Conservation (phyloP, 2,113 vertebrate genomes). For the Tragelaphus scriptus region DNA sequence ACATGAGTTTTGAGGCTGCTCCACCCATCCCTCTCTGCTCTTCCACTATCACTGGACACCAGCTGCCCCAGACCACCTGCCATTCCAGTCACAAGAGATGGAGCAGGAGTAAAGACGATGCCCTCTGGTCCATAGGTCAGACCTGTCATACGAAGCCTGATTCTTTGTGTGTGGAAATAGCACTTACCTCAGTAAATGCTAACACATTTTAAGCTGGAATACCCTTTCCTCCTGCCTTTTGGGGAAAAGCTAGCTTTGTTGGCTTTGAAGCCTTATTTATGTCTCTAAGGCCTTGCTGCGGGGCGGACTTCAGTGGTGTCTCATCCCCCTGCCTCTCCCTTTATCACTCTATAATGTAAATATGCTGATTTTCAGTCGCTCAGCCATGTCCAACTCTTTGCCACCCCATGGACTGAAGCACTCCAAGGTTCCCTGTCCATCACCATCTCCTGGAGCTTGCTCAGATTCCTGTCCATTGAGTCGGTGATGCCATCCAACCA, state of each 20-base stretch:
- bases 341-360: neutral
- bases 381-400: neutral
- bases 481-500: neutral
- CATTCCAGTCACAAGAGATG: neutral
- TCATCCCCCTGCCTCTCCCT: fast-evolving
- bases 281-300: neutral
- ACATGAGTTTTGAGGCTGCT: fast-evolving
- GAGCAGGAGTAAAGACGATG: neutral
- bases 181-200: too few relatives aligned
- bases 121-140: fast-evolving
- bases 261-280: neutral
- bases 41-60: neutral
- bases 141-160: fast-evolving
- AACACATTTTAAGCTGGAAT: neutral
- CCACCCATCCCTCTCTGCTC: neutral
- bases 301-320: fast-evolving
- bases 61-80: neutral
- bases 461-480: neutral
- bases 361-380: fast-evolving
- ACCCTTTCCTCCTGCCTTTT: neutral
- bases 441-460: neutral
- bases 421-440: neutral
- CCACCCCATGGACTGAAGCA: neutral
- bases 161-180: neutral
- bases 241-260: neutral